Evolutionary conservation across 2,113 vertebrate species (phyloP).

Genomic region (Coregonus clupeaformis): DNA sequence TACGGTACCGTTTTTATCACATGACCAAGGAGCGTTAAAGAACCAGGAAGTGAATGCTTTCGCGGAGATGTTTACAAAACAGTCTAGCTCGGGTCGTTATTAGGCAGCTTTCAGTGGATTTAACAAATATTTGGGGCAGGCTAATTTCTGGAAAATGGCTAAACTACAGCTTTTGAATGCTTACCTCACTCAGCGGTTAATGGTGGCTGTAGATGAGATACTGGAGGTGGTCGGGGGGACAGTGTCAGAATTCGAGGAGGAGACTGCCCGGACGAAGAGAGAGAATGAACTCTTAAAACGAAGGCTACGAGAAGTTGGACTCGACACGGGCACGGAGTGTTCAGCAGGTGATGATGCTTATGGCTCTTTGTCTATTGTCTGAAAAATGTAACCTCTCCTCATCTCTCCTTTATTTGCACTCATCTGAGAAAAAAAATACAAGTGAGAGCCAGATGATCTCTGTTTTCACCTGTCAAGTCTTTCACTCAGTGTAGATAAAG

Average conservation of each 20-base stretch:
- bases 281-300: conserved; percentile 50
- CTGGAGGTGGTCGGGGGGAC: conserved; percentile 51
- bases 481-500: too few species aligned
- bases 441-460: too few species aligned
- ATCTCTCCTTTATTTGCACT: too few species aligned
- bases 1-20: neutral
- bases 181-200: conserved; percentile 46
- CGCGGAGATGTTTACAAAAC: neutral
- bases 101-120: neutral
- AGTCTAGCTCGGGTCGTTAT: neutral
- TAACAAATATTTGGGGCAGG: neutral
- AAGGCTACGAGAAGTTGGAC: conserved; percentile 39
- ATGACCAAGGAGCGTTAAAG: neutral
- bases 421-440: too few species aligned
- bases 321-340: conserved; percentile 4
- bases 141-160: conserved; percentile 16
- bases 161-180: conserved; percentile 41
- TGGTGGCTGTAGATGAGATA: conserved; percentile 52
- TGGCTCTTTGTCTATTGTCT: too few species aligned
- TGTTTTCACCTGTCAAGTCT: too few species aligned
- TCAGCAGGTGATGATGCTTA: conserved; percentile 8
- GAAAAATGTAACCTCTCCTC: too few species aligned
- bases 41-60: neutral
- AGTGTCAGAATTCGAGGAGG: conserved; percentile 51
- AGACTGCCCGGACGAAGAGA: conserved; percentile 42